Evolutionary conservation across 2,113 vertebrate genomes (phyloP), one percentile per base, ranked within the genome.

Genomic region (Hyperopisus bebe): DNA sequence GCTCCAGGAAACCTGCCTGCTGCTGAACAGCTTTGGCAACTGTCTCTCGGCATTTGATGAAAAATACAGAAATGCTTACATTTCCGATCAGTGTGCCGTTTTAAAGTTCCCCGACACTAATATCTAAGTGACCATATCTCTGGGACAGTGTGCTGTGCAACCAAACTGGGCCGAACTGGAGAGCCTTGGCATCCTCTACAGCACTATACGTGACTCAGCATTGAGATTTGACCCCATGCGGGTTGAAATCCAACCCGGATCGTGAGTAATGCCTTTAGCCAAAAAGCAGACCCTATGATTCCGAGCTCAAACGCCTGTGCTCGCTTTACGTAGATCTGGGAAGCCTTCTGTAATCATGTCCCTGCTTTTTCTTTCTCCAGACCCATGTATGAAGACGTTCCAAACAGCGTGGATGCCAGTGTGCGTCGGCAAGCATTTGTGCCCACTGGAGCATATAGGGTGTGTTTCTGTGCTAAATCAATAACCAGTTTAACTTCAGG

Each of bases 221-320:
- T 39, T 42, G 74, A 80, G 74, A 70, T 80, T 42, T 42, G 13
- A 19, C 74, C 15, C 5, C 31, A 80, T 42, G 74, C 35, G 0
- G 35, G 35, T 42, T 77, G 31, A 77, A 31, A 77, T 77, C 70
- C 70, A 77, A 39, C 70, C 70, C 39, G 15, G 70, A 77, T 77
- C 70, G 31, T 77, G 70, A 77, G 70, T 77, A 74, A 77, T 77
- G 31, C 70, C 70, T 77, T 77, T 77, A 77, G 31, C 70, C 70
- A 39, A 39, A 39, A 77, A 19, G 31, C 70, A 39, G 31, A 39
- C 70, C 27, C 31, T 77, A 3, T 19, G 35, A 39, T 77, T 77
- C 31, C 27, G 15, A 35, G 66, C 35, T 77, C 3, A 77, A 39
- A 27, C 0, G 3, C n/a, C 66, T 74, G 27, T 39, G 11, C 5